These are phyloP conservation scores for Tapirus indicus DNA, from an alignment of 2,797 vertebrate genomes.

Conservation along the genomic window DNA sequence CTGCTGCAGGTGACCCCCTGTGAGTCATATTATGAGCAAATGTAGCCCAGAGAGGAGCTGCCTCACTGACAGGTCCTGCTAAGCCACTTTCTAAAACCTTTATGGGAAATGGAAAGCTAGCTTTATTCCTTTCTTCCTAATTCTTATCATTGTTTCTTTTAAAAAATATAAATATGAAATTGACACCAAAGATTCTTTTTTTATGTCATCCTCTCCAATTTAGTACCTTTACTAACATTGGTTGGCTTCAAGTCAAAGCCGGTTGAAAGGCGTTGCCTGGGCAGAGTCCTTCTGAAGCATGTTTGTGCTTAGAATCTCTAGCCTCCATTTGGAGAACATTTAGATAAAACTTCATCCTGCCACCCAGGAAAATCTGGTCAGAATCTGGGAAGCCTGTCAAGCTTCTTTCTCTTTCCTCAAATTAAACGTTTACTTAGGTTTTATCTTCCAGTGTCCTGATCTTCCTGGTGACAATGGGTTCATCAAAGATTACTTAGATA, in stretches of 20 bases:
- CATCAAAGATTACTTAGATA: constrained; percentile 34
- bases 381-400: background rate
- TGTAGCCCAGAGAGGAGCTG: background rate
- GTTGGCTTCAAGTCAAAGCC: background rate
- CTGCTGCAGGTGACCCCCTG: constrained; percentile 35
- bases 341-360: background rate
- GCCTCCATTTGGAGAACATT: background rate
- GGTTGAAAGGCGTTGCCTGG: background rate
- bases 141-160: background rate
- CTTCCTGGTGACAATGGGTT: constrained; percentile 19
- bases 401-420: background rate
- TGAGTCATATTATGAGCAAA: background rate
- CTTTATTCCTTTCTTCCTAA: background rate
- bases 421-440: constrained; percentile 26
- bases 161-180: background rate
- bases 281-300: background rate
- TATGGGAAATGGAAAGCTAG: constrained; percentile 35
- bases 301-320: background rate
- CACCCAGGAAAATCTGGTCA: background rate
- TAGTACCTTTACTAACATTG: background rate
- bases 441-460: background rate
- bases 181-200: background rate
- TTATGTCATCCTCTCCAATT: background rate
- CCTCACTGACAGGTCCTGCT: background rate
- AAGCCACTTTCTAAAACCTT: background rate